phyloP scores from a whole-genome alignment of 2,888 invertebrate genomes.

The Leptogaster cylindrica region DNA sequence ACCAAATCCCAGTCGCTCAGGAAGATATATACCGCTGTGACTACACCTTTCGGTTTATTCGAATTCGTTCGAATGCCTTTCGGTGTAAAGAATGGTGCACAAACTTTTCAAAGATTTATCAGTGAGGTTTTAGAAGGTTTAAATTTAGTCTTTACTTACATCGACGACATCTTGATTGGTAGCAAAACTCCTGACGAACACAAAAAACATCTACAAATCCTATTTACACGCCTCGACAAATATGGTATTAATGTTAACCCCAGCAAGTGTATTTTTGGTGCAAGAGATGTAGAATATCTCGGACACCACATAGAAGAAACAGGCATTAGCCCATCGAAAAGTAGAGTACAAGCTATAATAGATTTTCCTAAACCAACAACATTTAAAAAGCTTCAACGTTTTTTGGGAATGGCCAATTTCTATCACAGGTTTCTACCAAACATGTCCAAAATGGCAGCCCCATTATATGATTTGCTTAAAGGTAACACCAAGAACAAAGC shows the following conservation, averaged over 20 bases:
- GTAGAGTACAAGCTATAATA: neutral
- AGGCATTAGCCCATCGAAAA: neutral
- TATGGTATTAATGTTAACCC: neutral
- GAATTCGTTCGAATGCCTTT: too few species aligned
- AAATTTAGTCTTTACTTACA: too few species aligned
- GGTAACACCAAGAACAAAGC: slow-evolving; percentile 1
- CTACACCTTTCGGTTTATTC: too few species aligned
- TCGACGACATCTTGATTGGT: slow-evolving; percentile 6
- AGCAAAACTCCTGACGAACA: neutral
- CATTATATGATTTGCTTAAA: slow-evolving; percentile 63
- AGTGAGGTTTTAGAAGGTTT: too few species aligned
- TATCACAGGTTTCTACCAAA: neutral
- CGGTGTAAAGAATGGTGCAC: too few species aligned
- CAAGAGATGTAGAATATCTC: neutral
- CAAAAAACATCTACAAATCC: neutral
- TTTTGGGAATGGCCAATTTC: neutral
- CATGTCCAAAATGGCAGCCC: neutral
- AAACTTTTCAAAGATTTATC: too few species aligned
- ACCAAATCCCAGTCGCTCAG: too few species aligned
- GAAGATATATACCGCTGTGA: too few species aligned
- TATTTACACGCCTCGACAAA: neutral
- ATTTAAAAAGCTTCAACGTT: neutral
- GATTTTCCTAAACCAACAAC: neutral
- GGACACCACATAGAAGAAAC: neutral
- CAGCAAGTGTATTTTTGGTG: neutral